Percentiles rank a stretch among this genome's conserved stretches.
These are phyloP conservation scores for Scaptomyza hsui DNA, from an alignment of 1,140 invertebrate genomes.

Conservation along the genomic window DNA sequence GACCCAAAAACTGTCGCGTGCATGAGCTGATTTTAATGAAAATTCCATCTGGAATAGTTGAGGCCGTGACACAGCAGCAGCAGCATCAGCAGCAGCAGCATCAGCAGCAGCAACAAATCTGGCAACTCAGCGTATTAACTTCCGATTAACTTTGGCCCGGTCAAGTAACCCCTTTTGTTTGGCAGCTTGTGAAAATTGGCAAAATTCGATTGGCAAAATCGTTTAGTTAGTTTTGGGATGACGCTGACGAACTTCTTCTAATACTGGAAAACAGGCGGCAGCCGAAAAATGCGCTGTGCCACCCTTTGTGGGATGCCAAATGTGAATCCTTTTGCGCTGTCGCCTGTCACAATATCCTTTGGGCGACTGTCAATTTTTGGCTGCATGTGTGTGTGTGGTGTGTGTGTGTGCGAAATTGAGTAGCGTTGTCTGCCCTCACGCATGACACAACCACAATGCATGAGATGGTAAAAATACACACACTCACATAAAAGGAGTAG, in stretches of 20 bases:
- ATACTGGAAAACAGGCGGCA: constrained; percentile 48
- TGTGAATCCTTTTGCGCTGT: constrained; percentile 25
- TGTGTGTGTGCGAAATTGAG: constrained; percentile 54
- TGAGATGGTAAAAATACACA: constrained; percentile 32
- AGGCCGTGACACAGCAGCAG: constrained; percentile 61
- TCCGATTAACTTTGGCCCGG: constrained; percentile 77
- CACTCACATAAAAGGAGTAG: constrained; percentile 31
- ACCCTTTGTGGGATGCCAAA: constrained; percentile 65
- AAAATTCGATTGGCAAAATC: constrained; percentile 80
- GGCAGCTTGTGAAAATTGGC: constrained; percentile 66
- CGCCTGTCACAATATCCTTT: constrained; percentile 81
- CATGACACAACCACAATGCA: constrained; percentile 63
- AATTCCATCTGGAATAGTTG: constrained; percentile 80
- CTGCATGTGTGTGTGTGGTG: constrained; percentile 17
- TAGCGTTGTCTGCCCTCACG: constrained; percentile 65
- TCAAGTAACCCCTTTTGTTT: constrained; percentile 71
- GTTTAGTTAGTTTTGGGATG: constrained; percentile 55
- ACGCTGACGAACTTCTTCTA: constrained; percentile 52
- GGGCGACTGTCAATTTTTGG: constrained; percentile 71
- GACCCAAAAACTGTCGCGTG: constrained; percentile 58
- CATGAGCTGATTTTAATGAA: constrained; percentile 82
- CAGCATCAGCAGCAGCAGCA: constrained; percentile 1
- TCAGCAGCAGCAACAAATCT: constrained; percentile 59
- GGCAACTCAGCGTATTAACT: constrained; percentile 81
- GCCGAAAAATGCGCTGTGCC: constrained; percentile 39